A percentile compares a stretch with the other conserved stretches of the same genome.
Conservation (phyloP, 2,797 vertebrate genomes). For the Darevskia mixta region DNA sequence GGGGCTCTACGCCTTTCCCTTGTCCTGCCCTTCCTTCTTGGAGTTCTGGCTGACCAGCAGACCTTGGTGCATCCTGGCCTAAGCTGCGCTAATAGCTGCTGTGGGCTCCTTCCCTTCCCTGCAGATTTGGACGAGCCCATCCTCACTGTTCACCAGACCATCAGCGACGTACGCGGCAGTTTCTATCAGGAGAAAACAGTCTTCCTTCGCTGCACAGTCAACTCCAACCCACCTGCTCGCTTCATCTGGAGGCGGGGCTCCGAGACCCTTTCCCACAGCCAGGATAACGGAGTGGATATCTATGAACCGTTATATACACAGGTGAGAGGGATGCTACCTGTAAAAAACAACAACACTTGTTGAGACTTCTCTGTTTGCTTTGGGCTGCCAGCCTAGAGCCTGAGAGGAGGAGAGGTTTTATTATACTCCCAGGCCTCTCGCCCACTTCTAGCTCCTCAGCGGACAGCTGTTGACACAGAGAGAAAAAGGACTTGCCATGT, state of each 20-base stretch:
- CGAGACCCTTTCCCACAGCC: slow-evolving; percentile 91
- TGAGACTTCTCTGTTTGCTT: not conserved
- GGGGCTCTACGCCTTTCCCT: not conserved
- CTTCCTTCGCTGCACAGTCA: slow-evolving; percentile 96
- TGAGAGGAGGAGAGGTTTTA: not conserved
- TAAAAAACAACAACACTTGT: not conserved
- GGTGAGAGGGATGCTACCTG: slow-evolving; percentile 74
- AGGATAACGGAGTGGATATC: slow-evolving; percentile 97
- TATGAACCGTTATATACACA: slow-evolving; percentile 98
- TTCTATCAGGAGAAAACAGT: slow-evolving; percentile 99
- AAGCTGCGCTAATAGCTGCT: slow-evolving; percentile 51
- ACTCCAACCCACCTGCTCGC: slow-evolving; percentile 95
- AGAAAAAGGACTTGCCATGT: not conserved
- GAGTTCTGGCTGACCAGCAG: slow-evolving; percentile 45
- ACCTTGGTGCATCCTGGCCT: accelerated
- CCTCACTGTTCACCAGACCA: slow-evolving; percentile 96
- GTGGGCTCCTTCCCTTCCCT: slow-evolving; percentile 61
- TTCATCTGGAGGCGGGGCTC: slow-evolving; percentile 96
- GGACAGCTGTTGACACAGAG: not conserved
- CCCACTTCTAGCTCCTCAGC: not conserved
- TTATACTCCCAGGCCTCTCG: too few relatives aligned
- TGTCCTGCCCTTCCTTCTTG: not conserved
- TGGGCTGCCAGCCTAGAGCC: not conserved
- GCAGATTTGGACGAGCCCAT: slow-evolving; percentile 93
- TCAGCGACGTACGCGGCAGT: slow-evolving; percentile 94